Evolutionary conservation across 1,140 invertebrate species (phyloP), one percentile per base, ranked within the genome.

Genomic region (Eubasilissa regina): DNA sequence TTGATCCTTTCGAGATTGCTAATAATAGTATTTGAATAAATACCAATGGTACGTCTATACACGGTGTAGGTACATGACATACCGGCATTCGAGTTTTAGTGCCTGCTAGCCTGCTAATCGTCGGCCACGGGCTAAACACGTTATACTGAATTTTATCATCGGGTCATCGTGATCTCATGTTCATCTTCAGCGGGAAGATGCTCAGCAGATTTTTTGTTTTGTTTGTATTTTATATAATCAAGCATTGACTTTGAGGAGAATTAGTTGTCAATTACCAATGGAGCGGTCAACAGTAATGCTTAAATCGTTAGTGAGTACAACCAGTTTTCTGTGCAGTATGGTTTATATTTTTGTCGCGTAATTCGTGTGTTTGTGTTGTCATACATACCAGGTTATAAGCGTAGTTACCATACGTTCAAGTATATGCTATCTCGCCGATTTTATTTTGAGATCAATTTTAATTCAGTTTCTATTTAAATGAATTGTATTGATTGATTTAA

Each of bases 221-320:
- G 75, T 82, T 79, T 80, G 58, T 70, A 70, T 75, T 82, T 82
- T 82, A 82, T 82, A 82, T 82, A 82, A 73, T 62, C 78, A 77
- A 77, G 72, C 58, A 75, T 56, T 64, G 68, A 74, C 75, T 66
- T 17, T 76, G 45, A 70, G 68, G 21, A 47, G 43, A 55, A 80
- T 77, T 82, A 82, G 81, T 82, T 78, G 64, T 25, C 43, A 55
- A 79, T 77, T 82, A 78, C 68, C 81, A 58, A 82, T 82, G 81
- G 78, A 77, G 68, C 75, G 78, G 70, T 78, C 75, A 80, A 78
- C 77, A 82, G 81, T 81, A 47, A 77, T 70, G 79, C 55, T 80
- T 58, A 75, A 77, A 62, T 72, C 70, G 56, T 73, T 75, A 56
- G 81, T 82, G 81, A 82, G 81, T 82, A 82, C 19, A n/a, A 7